phyloP scores from a whole-genome alignment of 2,797 vertebrate species.

The Carcharodon carcharias region DNA sequence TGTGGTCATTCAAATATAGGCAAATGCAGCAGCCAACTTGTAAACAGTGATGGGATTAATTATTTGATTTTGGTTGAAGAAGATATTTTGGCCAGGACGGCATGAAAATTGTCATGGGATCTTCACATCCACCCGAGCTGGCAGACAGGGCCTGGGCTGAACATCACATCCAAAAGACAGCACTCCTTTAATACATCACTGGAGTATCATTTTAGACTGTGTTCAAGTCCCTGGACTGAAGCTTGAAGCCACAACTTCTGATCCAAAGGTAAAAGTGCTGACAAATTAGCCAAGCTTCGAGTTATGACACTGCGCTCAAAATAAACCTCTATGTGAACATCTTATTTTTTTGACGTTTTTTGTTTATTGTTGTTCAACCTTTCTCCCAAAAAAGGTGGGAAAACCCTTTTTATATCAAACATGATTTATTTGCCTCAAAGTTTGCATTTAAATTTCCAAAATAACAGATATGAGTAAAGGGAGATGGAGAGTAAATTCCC shows the following conservation, averaged over 20 bases:
- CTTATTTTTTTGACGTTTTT: background rate
- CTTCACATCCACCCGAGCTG: background rate
- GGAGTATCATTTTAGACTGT: background rate
- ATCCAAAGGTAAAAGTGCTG: background rate
- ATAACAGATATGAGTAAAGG: background rate
- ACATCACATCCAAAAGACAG: background rate
- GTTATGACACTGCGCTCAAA: background rate
- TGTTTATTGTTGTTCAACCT: background rate
- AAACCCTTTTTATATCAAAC: background rate
- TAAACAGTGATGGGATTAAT: background rate
- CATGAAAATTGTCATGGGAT: background rate
- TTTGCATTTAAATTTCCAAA: background rate
- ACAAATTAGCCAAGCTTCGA: background rate
- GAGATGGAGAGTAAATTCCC: background rate
- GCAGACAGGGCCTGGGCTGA: background rate
- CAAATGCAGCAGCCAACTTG: background rate
- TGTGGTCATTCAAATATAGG: background rate
- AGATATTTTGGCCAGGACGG: background rate
- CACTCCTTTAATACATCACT: background rate
- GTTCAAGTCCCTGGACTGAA: background rate
- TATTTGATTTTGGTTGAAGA: background rate
- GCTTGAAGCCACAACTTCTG: background rate
- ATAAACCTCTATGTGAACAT: background rate
- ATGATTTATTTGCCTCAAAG: background rate
- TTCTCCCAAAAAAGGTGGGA: background rate